Percentiles rank a stretch among this genome's conserved stretches.
These are phyloP conservation scores for Chascanopsetta lugubris DNA, from an alignment of 2,113 vertebrate genomes.

Conservation along the genomic window DNA sequence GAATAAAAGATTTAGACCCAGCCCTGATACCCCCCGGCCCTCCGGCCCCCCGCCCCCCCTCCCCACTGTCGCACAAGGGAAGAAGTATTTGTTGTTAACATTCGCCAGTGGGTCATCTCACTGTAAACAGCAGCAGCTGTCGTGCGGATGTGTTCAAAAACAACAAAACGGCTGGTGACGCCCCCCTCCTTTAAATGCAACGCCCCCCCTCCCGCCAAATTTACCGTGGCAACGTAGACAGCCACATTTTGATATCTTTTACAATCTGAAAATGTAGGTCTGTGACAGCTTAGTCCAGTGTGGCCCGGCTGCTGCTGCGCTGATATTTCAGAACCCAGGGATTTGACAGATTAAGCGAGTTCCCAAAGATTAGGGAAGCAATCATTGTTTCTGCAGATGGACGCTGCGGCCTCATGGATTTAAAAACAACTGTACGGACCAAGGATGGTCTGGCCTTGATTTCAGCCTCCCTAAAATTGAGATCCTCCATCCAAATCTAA, in stretches of 20 bases:
- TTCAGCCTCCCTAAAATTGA: slow-evolving; percentile 22
- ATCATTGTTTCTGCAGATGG: slow-evolving; percentile 75
- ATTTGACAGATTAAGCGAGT: slow-evolving; percentile 77
- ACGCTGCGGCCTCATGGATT: slow-evolving; percentile 52
- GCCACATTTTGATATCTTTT: slow-evolving; percentile 54
- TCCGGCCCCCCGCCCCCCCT: no score
- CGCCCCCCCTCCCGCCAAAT: not conserved
- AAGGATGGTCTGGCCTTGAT: slow-evolving; percentile 40
- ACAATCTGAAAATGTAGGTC: slow-evolving; percentile 72
- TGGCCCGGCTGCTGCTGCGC: slow-evolving; percentile 54
- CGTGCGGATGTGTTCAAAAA: not conserved
- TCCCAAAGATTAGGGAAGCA: slow-evolving; percentile 76
- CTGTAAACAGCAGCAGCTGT: slow-evolving; percentile 2
- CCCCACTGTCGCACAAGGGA: not conserved
- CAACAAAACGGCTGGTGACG: not conserved
- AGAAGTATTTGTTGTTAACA: not conserved
- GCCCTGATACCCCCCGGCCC: no score
- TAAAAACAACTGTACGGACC: slow-evolving; percentile 50
- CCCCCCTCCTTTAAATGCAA: not conserved
- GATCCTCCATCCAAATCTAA: slow-evolving; percentile 29
- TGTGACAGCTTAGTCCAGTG: slow-evolving; percentile 59
- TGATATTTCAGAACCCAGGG: slow-evolving; percentile 72
- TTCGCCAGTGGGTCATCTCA: not conserved
- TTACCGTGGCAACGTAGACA: not conserved
- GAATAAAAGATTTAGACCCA: slow-evolving; percentile 13